These are phyloP conservation scores for Dasypogon diadema DNA, from an alignment of 2,888 invertebrate genomes.

Conservation along the genomic window DNA sequence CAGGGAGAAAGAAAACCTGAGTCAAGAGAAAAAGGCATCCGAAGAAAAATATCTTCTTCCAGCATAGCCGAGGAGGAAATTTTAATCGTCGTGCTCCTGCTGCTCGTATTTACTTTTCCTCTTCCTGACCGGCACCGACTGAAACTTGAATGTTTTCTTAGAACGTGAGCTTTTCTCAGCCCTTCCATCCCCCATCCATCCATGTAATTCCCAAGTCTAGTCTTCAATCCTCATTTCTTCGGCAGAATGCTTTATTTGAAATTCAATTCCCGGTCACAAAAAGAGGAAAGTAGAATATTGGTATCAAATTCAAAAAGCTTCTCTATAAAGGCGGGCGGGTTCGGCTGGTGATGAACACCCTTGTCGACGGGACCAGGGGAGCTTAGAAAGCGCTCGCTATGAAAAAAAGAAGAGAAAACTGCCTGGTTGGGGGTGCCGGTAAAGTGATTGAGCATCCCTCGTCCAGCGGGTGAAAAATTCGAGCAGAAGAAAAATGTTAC, in stretches of 20 bases:
- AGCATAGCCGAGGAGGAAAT: constrained; percentile 12
- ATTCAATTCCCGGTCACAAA: constrained; percentile 50
- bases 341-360: background rate
- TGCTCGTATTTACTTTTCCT: constrained; percentile 34
- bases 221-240: constrained; percentile 15
- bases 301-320: constrained; percentile 48
- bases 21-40: background rate
- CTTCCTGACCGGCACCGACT: constrained; percentile 19
- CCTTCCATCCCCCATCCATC: no score
- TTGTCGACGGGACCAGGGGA: background rate
- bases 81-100: constrained; percentile 33
- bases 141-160: constrained; percentile 12
- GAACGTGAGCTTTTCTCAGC: constrained; percentile 22
- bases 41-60: constrained; percentile 26
- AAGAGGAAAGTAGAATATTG: constrained; percentile 34
- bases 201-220: constrained; percentile 20
- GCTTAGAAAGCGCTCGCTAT: background rate
- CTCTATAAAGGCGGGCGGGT: constrained; percentile 13
- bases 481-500: constrained; percentile 31
- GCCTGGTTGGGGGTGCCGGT: background rate
- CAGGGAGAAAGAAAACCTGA: constrained; percentile 18
- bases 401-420: no score
- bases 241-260: constrained; percentile 48
- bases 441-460: constrained; percentile 30
- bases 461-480: constrained; percentile 29